phyloP scores from a whole-genome alignment of 2,888 invertebrate genomes.

The Deilephila elpenor region DNA sequence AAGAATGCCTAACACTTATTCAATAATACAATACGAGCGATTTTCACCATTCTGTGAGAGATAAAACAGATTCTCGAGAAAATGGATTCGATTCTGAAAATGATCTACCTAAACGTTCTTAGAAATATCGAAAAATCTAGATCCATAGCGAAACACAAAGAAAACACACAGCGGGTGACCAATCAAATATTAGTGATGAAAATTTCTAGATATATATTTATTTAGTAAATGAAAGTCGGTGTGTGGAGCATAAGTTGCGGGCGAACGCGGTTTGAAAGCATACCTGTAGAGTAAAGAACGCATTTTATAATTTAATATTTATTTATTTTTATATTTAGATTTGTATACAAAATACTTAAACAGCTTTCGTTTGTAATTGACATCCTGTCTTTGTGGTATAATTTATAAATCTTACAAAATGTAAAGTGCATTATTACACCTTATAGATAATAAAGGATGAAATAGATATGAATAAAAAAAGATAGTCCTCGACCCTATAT shows the following conservation, averaged over 20 bases:
- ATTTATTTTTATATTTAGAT: too few species aligned
- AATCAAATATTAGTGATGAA: slow-evolving; percentile 68
- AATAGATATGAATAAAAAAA: too few species aligned
- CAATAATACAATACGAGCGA: too few species aligned
- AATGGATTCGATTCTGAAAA: background rate
- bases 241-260: slow-evolving; percentile 34
- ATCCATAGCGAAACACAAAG: slow-evolving; percentile 39
- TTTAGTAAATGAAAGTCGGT: slow-evolving; percentile 66
- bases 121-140: slow-evolving; percentile 33
- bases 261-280: slow-evolving; percentile 6
- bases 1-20: too few species aligned
- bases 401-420: too few species aligned
- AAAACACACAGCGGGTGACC: slow-evolving; percentile 52
- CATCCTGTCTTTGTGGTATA: too few species aligned
- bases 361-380: too few species aligned
- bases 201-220: slow-evolving; percentile 67
- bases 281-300: background rate
- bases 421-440: too few species aligned
- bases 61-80: background rate
- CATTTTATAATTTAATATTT: too few species aligned
- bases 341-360: too few species aligned
- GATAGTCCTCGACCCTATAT: too few species aligned
- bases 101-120: slow-evolving; percentile 13
- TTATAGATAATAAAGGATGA: too few species aligned
- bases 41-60: background rate